Percentiles rank a stretch among this genome's conserved stretches.
phyloP scores from a whole-genome alignment of 2,888 invertebrate genomes.

The Sipunculus nudus region DNA sequence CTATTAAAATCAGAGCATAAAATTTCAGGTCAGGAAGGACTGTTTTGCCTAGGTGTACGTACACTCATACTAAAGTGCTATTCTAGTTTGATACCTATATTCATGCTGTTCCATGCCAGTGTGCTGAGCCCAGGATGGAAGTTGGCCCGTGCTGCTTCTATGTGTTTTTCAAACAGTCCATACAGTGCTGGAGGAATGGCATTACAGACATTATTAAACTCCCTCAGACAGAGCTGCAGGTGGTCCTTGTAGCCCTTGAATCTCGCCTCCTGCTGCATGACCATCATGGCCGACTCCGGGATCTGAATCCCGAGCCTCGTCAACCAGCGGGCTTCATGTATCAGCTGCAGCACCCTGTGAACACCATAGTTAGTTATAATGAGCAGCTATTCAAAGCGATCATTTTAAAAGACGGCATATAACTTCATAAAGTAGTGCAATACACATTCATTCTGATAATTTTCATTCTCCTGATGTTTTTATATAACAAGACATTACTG shows the following conservation, averaged over 20 bases:
- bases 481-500: too few relatives aligned
- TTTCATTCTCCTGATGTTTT: too few relatives aligned
- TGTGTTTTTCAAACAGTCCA: conserved; percentile 56
- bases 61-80: too few relatives aligned
- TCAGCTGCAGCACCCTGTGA: conserved; percentile 60
- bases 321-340: conserved; percentile 65
- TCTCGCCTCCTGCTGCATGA: conserved; percentile 60
- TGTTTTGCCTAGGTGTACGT: too few relatives aligned
- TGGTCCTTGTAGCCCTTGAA: conserved; percentile 65
- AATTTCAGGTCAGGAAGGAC: too few relatives aligned
- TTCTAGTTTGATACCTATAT: conserved; percentile 55
- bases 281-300: conserved; percentile 59
- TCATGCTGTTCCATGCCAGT: conserved; percentile 66
- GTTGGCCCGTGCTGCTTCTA: conserved; percentile 54
- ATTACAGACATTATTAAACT: conserved; percentile 50
- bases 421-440: too few relatives aligned
- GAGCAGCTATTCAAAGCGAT: too few relatives aligned
- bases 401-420: too few relatives aligned
- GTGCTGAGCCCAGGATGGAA: conserved; percentile 64
- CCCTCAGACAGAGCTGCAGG: conserved; percentile 57
- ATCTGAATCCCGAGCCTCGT: conserved; percentile 61
- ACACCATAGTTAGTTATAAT: background rate
- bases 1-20: too few relatives aligned
- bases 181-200: conserved; percentile 57
- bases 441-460: too few relatives aligned